Base-by-base conservation (phyloP, 1,140 invertebrate genomes). In the Heterodera carotae region DNA sequence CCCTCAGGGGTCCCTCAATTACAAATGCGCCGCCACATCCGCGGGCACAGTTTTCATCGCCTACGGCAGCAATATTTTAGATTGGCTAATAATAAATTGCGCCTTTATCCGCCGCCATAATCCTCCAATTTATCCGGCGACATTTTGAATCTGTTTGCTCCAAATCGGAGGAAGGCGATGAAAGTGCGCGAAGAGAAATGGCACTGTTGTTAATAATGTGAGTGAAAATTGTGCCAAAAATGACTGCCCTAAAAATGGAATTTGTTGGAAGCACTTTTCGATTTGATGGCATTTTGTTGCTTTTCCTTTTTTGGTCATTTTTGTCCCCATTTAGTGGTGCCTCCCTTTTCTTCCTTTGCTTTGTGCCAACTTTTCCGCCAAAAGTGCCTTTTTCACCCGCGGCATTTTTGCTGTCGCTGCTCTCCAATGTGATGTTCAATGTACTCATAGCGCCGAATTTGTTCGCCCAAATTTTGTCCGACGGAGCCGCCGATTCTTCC, bases 181-280 rank as follows among this genome's bases (percentile, higher is more conserved):
- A 43, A 73, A 8, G n/a, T 25, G n/a, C 15, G 27, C 59, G 34
- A 25, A n/a, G 2, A 31, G 43, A 72, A 25, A 27, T 25, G 25
- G 53, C 10, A 15, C 3, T 22, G n/a, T n/a, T 18, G 33, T 43
- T 36, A 18, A 71, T 18, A 71, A 71, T 39, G 18, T 15, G 53
- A 56, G 25, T 27, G 33, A 70, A 29, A 70, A 43, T 22, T 4
- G 64, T 67, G 36, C n/a, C n/a, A n/a, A n/a, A 67, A 69, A 69
- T 69, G 36, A 25, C n/a, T n/a, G n/a, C n/a, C n/a, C n/a, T n/a
- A n/a, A n/a, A n/a, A n/a, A n/a, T n/a, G n/a, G n/a, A n/a, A n/a
- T n/a, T n/a, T n/a, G n/a, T n/a, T n/a, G n/a, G n/a, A n/a, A n/a
- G n/a, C n/a, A n/a, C n/a, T n/a, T n/a, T n/a, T n/a, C n/a, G n/a